phyloP scores from a whole-genome alignment of 2,113 vertebrate species.

The Megalops atlanticus region DNA sequence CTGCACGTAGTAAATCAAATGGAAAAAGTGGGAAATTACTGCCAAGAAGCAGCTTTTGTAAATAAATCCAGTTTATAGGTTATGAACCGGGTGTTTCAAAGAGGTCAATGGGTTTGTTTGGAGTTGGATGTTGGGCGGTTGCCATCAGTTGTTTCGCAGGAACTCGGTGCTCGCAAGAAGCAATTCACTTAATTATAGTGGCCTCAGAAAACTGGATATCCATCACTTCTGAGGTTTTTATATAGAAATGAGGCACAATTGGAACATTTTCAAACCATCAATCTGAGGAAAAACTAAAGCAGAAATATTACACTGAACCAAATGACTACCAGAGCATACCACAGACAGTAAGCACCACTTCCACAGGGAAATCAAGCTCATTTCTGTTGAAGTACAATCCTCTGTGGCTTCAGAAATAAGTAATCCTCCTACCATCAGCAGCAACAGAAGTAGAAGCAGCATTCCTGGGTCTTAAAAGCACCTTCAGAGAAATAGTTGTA shows the following conservation, averaged over 20 bases:
- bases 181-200: not conserved
- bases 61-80: not conserved
- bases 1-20: too few relatives aligned
- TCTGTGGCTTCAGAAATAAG: not conserved
- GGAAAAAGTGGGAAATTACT: not conserved
- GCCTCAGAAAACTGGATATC: not conserved
- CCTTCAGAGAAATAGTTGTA: not conserved
- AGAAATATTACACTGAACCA: not conserved
- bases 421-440: not conserved
- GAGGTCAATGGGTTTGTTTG: not conserved
- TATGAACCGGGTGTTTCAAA: not conserved
- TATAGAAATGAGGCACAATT: not conserved
- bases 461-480: not conserved
- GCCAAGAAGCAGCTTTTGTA: not conserved
- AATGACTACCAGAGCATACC: not conserved
- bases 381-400: not conserved
- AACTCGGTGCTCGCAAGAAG: not conserved
- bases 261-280: not conserved
- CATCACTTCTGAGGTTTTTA: not conserved
- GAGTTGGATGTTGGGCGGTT: not conserved
- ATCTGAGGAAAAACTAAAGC: not conserved
- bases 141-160: not conserved
- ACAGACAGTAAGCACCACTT: not conserved
- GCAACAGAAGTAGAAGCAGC: not conserved
- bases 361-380: not conserved